Conservation (phyloP, 2,888 invertebrate species). For the Parapristionchus giblindavisi region DNA sequence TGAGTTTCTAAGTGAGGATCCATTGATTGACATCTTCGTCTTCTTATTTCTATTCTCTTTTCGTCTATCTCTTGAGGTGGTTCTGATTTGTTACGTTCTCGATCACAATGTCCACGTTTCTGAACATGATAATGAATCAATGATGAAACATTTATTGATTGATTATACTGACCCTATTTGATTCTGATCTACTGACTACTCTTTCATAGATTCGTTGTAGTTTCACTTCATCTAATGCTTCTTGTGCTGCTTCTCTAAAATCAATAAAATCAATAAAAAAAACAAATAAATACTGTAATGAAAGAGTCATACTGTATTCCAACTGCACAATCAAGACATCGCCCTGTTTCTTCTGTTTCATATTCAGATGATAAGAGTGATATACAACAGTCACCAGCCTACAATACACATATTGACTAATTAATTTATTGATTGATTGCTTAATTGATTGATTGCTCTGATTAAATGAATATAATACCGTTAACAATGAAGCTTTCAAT, state of each 20-base stretch:
- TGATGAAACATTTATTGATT: neutral
- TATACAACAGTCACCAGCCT: slow-evolving; percentile 8
- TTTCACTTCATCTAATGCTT: neutral
- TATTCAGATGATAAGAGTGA: neutral
- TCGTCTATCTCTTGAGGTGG: neutral
- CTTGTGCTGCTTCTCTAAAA: slow-evolving; percentile 15
- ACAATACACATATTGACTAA: neutral
- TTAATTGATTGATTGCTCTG: neutral
- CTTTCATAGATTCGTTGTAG: neutral
- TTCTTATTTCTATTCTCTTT: neutral
- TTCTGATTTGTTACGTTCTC: slow-evolving; percentile 18
- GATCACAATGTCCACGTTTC: neutral
- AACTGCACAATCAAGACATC: neutral
- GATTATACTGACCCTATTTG: neutral
- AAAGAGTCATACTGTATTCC: neutral
- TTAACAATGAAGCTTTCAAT: neutral
- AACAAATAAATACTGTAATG: neutral
- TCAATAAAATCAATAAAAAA: neutral
- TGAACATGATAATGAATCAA: neutral
- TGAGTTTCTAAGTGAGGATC: slow-evolving; percentile 12
- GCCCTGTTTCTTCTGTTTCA: neutral
- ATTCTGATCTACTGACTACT: neutral
- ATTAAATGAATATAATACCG: neutral
- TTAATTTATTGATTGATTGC: neutral
- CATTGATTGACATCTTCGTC: slow-evolving; percentile 15